Base-by-base conservation (phyloP, 2,113 vertebrate species). In the Hemiprocne comata region DNA sequence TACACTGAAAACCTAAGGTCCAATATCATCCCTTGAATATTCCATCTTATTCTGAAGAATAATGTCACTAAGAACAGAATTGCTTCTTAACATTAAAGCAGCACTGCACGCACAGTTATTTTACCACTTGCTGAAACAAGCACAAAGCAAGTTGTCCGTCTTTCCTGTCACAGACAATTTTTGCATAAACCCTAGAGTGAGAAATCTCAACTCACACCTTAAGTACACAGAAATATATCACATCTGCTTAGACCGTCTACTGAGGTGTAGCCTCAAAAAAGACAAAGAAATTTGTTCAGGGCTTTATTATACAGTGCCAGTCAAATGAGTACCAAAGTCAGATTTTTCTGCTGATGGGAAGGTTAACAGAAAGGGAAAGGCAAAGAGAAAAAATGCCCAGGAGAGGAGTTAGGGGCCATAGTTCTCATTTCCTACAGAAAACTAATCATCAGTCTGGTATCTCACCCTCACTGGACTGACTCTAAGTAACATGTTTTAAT, bases 181-280 rank as follows among this genome's bases (percentile, higher is more conserved):
- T 28, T 78, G 57, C 78, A 74, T 48, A 91, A 92, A 87, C 7
- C 46, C 54, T 11, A 0, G 36, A 65, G 19, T 1, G 21, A 83
- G 64, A 96, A 85, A 85, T 67, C 85, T 87, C 90, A 96, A 80
- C 73, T 51, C 46, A 26, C 61, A 72, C 29, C 19, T 64, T 11
- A 48, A 46, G 19, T 36, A 58, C 6, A 20, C n/a, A 50, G 12
- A 87, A 80, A 54, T 17, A 57, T 16, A 57, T 44, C 14, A 76
- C 42, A 28, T 36, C 54, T 90, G 46, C 67, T 85, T 58, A 40
- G 13, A 48, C 58, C 77, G 53, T 28, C n/a, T 14, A 11, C 34
- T 31, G 74, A 87, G 40, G 4, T 9, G 64, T 0, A 60, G 10
- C 33, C n/a, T 79, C 87, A 76, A 50, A 72, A 65, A 29, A 78